A percentile compares a stretch with the other conserved stretches of the same genome.
phyloP scores from a whole-genome alignment of 2,888 invertebrate species.

The Meloe dianella region DNA sequence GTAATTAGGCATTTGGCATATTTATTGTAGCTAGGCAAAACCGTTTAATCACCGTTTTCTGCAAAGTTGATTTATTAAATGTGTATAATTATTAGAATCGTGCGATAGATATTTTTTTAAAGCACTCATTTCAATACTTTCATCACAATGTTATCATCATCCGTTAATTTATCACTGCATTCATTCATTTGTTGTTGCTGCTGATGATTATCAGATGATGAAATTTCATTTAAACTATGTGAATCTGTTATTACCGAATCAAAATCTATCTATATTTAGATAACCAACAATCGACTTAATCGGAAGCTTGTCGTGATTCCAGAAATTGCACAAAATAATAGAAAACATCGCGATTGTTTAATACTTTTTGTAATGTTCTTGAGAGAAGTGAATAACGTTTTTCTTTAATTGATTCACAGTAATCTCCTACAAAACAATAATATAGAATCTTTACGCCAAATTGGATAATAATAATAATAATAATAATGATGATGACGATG shows the following conservation, averaged over 20 bases:
- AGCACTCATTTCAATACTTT: constrained; percentile 65
- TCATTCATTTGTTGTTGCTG: constrained; percentile 38
- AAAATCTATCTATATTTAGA: constrained; percentile 71
- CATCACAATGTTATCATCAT: constrained; percentile 48
- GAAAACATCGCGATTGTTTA: constrained; percentile 79
- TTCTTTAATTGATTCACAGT: constrained; percentile 41
- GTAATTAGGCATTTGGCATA: no score
- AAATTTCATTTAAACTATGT: constrained; percentile 52
- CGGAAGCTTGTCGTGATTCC: constrained; percentile 73
- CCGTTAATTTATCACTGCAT: constrained; percentile 52
- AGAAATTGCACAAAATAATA: constrained; percentile 86
- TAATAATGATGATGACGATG: no score
- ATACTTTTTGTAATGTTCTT: constrained; percentile 75
- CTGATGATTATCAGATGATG: neutral
- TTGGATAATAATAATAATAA: no score
- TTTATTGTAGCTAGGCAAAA: no score
- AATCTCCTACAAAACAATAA: constrained; percentile 48
- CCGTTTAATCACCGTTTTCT: no score
- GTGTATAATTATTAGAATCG: constrained; percentile 68
- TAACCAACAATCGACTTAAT: constrained; percentile 77
- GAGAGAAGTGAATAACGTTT: constrained; percentile 68
- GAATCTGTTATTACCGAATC: constrained; percentile 57
- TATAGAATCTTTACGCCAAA: no score
- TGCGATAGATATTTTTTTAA: constrained; percentile 75
- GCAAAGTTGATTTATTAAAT: constrained; percentile 62